Evolutionary conservation across 2,888 invertebrate species (phyloP), one percentile per base, ranked within the genome.

Genomic region (Tetropium fuscum): DNA sequence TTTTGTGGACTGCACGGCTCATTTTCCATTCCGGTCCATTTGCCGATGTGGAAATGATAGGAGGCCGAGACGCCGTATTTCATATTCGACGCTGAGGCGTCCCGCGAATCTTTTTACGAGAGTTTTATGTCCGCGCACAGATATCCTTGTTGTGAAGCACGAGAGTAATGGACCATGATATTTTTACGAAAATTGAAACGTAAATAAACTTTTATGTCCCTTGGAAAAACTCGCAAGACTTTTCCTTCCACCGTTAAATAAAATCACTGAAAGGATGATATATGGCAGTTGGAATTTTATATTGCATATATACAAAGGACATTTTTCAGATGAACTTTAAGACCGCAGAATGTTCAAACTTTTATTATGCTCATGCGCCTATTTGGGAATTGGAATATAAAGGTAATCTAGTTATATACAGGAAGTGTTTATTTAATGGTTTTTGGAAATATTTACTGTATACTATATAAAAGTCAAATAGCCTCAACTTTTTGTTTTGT

Each of bases 141-240:
- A 76, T 76, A 75, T 75, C 73, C 73, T 71, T 74, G 71, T 75
- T 74, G 75, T 77, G 75, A 72, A 73, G 75, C 73, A 72, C 72
- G 73, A 71, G 73, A 69, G 78, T 79, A 80, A 80, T 79, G 80
- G 80, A 74, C 78, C 79, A 77, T 80, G 80, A 80, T 79, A 79
- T 79, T 79, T 78, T 78, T 75, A 74, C 76, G 80, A 80, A 80
- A 80, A 80, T 80, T 79, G 80, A 80, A 80, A 80, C 79, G 79
- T 79, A 80, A 80, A 80, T 79, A 80, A 78, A 79, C 71, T 80
- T 80, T 80, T 79, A 80, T 73, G 74, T 74, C 74, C 69, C 58
- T 63, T 60, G 63, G 71, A 69, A 73, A 73, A 73, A 71, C 63
- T 54, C 55, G 55, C 61, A 36, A 56, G 57, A 60, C 45, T 60